These are phyloP conservation scores for Pristionchus exspectatus DNA, from an alignment of 2,888 invertebrate species.

Conservation along the genomic window DNA sequence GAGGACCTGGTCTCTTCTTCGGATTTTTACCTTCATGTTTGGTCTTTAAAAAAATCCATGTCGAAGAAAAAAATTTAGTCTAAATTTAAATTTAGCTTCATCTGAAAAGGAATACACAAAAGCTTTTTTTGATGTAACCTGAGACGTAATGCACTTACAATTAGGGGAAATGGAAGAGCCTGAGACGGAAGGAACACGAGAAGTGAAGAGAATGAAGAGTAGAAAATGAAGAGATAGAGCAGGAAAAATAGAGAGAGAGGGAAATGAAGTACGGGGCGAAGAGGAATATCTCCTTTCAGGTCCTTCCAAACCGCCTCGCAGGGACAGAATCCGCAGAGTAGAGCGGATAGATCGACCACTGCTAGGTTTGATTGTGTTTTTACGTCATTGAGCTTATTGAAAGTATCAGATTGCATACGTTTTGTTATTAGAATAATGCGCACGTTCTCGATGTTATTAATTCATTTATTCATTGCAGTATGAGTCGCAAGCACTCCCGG, in stretches of 20 bases:
- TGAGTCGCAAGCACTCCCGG: not conserved
- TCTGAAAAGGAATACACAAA: not conserved
- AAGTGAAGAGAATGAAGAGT: not conserved
- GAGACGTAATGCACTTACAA: not conserved
- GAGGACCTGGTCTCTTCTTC: too few relatives aligned
- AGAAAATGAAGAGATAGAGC: not conserved
- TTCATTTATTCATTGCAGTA: not conserved
- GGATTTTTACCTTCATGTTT: too few relatives aligned
- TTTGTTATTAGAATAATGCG: too few relatives aligned
- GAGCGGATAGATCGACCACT: slow-evolving; percentile 1
- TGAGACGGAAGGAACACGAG: not conserved
- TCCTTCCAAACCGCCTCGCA: slow-evolving; percentile 52
- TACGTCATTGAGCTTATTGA: not conserved
- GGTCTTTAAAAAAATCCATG: too few relatives aligned
- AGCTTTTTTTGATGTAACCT: not conserved
- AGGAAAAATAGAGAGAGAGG: not conserved
- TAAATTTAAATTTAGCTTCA: not conserved
- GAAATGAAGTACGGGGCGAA: not conserved
- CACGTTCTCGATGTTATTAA: not conserved
- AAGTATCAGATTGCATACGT: too few relatives aligned
- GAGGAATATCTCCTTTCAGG: not conserved
- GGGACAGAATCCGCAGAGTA: slow-evolving; percentile 15
- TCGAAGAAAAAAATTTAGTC: too few relatives aligned
- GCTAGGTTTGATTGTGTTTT: slow-evolving; percentile 37
- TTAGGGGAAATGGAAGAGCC: not conserved